These are phyloP conservation scores for Drosophila anomelani DNA, from an alignment of 2,888 invertebrate genomes.

Conservation along the genomic window DNA sequence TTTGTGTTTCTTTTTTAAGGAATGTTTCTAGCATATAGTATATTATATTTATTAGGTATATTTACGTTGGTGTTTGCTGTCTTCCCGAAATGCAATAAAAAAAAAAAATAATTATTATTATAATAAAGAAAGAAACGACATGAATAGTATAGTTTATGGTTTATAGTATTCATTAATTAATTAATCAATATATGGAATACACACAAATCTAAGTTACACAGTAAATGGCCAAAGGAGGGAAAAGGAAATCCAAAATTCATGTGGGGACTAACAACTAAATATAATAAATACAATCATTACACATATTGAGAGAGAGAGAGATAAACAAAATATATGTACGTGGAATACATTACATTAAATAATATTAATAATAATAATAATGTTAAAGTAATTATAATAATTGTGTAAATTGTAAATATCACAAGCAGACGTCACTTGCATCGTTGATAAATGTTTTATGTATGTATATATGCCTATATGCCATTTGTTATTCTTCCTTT, in stretches of 20 bases:
- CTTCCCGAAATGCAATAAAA: conserved; percentile 4
- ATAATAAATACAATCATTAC: conserved; percentile 47
- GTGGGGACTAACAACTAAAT: conserved; percentile 26
- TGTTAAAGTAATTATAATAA: conserved; percentile 57
- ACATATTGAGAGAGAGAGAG: conserved; percentile 16
- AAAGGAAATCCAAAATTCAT: conserved; percentile 32
- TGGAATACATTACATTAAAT: conserved; percentile 28
- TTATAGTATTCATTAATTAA: conserved; percentile 37
- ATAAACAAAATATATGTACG: conserved; percentile 24
- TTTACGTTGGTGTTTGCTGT: conserved; percentile 23
- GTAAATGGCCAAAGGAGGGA: conserved; percentile 41
- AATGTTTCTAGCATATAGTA: conserved; percentile 46
- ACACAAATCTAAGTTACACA: conserved; percentile 40
- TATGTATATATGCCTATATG: conserved; percentile 38
- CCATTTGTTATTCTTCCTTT: conserved; percentile 10
- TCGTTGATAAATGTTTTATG: conserved; percentile 67
- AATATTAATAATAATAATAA: conserved; percentile 19
- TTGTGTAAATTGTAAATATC: conserved; percentile 78
- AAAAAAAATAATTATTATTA: conserved; percentile 25
- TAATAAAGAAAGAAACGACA: conserved; percentile 39
- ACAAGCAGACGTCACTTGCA: conserved; percentile 79
- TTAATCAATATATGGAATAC: conserved; percentile 60
- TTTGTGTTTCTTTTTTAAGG: conserved; percentile 39
- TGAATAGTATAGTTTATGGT: conserved; percentile 40
- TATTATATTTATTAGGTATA: conserved; percentile 25